Base-by-base conservation (phyloP, 2,113 vertebrate species). In the Seriola rivoliana region DNA sequence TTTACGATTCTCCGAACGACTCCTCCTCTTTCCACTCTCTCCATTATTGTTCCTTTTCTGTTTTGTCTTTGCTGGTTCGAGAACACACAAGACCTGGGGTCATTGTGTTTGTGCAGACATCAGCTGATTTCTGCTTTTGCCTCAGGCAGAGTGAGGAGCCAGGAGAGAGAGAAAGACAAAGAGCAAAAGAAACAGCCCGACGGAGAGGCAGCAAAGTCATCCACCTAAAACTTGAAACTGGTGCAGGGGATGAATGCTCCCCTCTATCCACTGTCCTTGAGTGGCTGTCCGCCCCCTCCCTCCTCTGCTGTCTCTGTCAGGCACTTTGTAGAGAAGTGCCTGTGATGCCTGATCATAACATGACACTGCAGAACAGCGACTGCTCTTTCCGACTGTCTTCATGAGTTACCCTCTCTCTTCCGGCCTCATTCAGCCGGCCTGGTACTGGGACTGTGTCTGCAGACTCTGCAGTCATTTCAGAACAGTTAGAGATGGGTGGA, bases 321-420 rank as follows among this genome's bases (percentile, higher is more conserved):
- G 38, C 70, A 80, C 71, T 91, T 78, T 86, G 73, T 80, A 50
- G 36, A 63, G 70, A 83, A 75, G 84, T 88, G 90, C 19, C 63
- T 57, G 78, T 90, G 91, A 93, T 75, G 85, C 40, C 69, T 34
- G 70, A 91, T 93, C 90, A 93, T 74, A 92, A 92, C 75, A 84
- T 75, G 84, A 91, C 91, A 84, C 71, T 66, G 48, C 64, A 78
- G 74, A 76, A 87, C 86, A 85, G 58, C 2, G 42, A 81, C 82
- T 86, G 77, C 59, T 80, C 79, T 89, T 86, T 91, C 73, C 68
- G 69, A 82, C 88, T 93, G 89, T 93, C 91, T 65, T 16, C 67
- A 66, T 29, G 55, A 85, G 80, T 94, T 82, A 88, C 8, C 16
- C 29, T 88, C 75, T 80, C 55, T 80, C 65, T 11, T 74, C 38